Percentiles rank a stretch among this genome's conserved stretches.
Conservation (phyloP, 2,797 vertebrate species). For the Schizopygopsis malacanthus region DNA sequence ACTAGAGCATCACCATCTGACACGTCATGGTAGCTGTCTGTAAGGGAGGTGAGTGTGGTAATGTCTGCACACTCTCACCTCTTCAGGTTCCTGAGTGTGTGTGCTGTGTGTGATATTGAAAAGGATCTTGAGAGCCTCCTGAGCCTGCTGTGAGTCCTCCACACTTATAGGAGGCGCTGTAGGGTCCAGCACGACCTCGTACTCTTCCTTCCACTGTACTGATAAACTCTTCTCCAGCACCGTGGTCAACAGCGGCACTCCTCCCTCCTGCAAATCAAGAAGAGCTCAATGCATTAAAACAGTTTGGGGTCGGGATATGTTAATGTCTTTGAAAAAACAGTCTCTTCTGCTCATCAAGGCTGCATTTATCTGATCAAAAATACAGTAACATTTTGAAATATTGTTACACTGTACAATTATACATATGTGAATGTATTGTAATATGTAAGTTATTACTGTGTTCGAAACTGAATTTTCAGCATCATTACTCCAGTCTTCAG, state of each 20-base stretch:
- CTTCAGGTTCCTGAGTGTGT: conserved; percentile 75
- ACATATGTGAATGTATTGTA: not conserved
- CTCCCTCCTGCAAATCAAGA: conserved; percentile 67
- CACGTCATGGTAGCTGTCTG: not conserved
- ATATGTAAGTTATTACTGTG: not conserved
- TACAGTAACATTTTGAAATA: not conserved
- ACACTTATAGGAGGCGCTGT: conserved; percentile 67
- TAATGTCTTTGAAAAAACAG: not conserved
- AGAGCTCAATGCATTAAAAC: too few relatives aligned
- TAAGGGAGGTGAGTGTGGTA: not conserved
- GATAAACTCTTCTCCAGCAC: conserved; percentile 74
- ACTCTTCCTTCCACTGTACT: conserved; percentile 75
- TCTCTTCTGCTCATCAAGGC: not conserved
- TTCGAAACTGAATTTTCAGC: not conserved
- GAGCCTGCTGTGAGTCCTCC: conserved; percentile 73
- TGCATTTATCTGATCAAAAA: not conserved
- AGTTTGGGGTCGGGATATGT: too few relatives aligned
- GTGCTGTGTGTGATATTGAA: conserved; percentile 80
- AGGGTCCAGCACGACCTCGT: conserved; percentile 70
- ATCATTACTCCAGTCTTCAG: not conserved
- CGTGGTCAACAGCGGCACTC: conserved; percentile 73
- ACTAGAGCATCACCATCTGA: not conserved
- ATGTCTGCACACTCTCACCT: conserved; percentile 66
- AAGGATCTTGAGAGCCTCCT: conserved; percentile 81
- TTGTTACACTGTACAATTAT: not conserved